phyloP scores from a whole-genome alignment of 2,888 invertebrate species.

The Caenorhabditis zanzibari region DNA sequence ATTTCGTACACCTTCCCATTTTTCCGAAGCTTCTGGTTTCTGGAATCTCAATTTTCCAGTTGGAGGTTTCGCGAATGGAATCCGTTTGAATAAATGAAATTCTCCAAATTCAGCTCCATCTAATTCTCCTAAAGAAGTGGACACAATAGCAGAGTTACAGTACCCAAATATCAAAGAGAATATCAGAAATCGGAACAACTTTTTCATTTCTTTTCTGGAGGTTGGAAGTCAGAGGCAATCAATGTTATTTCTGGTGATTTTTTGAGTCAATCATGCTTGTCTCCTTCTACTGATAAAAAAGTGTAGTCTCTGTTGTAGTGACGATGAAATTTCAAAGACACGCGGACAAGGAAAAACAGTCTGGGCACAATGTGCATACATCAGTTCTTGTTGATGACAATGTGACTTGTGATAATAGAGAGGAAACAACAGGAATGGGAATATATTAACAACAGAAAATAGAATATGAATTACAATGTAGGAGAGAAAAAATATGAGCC shows the following conservation, averaged over 20 bases:
- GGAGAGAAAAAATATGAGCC: too few relatives aligned
- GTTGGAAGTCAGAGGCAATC: slow-evolving; percentile 9
- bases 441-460: neutral
- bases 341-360: neutral
- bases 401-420: slow-evolving; percentile 12
- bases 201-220: slow-evolving; percentile 14
- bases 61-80: slow-evolving; percentile 78
- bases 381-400: neutral
- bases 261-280: slow-evolving; percentile 23
- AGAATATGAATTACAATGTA: too few relatives aligned
- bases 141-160: slow-evolving; percentile 27
- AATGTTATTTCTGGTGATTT: slow-evolving; percentile 24
- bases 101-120: slow-evolving; percentile 35
- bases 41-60: slow-evolving; percentile 74
- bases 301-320: slow-evolving; percentile 20
- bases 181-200: neutral
- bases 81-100: slow-evolving; percentile 46
- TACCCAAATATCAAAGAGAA: neutral
- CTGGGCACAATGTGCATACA: slow-evolving; percentile 38
- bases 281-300: slow-evolving; percentile 19
- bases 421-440: neutral
- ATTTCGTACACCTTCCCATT: slow-evolving; percentile 72
- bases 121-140: slow-evolving; percentile 33
- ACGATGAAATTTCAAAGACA: neutral
- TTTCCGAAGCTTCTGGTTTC: slow-evolving; percentile 60